A percentile compares a stretch with the other conserved stretches of the same genome.
These are phyloP conservation scores for Glareola pratincola DNA, from an alignment of 2,113 vertebrate genomes.

Conservation along the genomic window DNA sequence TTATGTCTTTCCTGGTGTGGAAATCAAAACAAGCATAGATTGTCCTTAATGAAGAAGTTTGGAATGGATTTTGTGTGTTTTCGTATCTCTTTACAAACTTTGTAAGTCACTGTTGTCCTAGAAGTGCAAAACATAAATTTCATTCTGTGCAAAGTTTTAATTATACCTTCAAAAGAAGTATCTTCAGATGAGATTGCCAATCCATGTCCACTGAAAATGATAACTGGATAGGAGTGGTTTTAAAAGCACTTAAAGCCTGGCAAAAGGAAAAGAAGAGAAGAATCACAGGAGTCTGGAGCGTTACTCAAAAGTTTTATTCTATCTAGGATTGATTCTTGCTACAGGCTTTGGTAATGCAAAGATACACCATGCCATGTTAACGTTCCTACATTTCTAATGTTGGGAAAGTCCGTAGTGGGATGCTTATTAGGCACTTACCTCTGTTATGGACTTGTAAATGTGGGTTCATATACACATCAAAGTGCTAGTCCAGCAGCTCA, in stretches of 20 bases:
- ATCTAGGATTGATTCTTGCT: neutral
- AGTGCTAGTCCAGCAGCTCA: neutral
- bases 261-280: neutral
- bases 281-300: neutral
- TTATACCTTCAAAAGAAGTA: neutral
- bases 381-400: neutral
- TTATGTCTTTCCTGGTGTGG: neutral
- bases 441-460: neutral
- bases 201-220: neutral
- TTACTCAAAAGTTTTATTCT: neutral
- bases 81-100: neutral
- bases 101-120: neutral
- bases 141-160: neutral
- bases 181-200: neutral
- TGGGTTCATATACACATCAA: fast-evolving
- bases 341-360: neutral
- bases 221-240: neutral
- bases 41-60: neutral
- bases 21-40: neutral
- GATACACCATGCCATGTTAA: neutral
- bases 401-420: neutral
- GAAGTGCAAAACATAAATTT: neutral
- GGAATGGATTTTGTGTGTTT: neutral
- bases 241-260: neutral
- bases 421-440: neutral